A percentile compares a stretch with the other conserved stretches of the same genome.
Conservation (phyloP, 2,797 vertebrate species). For the Ctenosaura bakeri region DNA sequence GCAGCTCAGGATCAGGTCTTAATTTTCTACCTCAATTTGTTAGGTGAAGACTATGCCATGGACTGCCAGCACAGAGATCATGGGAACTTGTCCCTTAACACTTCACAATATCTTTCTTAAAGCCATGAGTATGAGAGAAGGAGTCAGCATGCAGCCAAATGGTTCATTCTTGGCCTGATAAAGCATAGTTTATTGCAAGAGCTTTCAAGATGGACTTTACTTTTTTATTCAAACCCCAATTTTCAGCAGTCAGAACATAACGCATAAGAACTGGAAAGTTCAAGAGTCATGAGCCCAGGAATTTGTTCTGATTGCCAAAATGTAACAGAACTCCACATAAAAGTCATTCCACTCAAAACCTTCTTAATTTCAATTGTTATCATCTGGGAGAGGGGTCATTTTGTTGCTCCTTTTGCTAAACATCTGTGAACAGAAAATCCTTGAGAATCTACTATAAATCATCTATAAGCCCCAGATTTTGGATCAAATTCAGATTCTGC, state of each 20-base stretch:
- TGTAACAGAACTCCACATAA: background rate
- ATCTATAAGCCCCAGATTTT: background rate
- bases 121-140: background rate
- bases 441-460: background rate
- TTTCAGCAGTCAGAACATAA: background rate
- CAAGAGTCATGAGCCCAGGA: background rate
- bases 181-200: background rate
- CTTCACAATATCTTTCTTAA: background rate
- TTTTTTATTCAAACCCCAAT: background rate
- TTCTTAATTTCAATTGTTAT: background rate
- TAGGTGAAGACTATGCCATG: background rate
- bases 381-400: background rate
- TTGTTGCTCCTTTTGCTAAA: background rate
- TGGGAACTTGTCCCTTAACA: background rate
- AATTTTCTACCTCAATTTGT: background rate
- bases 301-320: background rate
- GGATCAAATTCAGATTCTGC: background rate
- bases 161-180: background rate
- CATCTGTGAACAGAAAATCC: background rate
- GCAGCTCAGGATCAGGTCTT: background rate
- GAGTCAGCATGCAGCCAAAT: background rate
- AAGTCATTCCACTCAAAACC: background rate
- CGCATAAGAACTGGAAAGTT: background rate
- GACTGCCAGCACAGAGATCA: background rate
- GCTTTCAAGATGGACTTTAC: background rate